A percentile compares a stretch with the other conserved stretches of the same genome.
Evolutionary conservation across 2,888 invertebrate species (phyloP).

Genomic region (Andrena flavipes): DNA sequence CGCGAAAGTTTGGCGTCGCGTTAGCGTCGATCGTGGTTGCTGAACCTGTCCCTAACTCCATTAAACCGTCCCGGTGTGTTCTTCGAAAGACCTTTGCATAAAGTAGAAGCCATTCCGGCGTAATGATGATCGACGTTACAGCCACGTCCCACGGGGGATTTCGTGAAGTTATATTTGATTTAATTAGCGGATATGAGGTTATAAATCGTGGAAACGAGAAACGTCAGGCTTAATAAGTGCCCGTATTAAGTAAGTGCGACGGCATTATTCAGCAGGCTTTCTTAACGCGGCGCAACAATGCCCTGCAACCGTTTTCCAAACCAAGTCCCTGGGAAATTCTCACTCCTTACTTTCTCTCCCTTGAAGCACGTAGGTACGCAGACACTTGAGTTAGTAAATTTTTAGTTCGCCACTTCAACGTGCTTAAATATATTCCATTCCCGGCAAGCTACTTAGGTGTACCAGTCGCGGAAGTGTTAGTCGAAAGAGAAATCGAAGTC

Average conservation of each 20-base stretch:
- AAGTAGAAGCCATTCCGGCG: constrained; percentile 56
- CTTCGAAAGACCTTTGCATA: constrained; percentile 64
- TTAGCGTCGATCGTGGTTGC: constrained; percentile 58
- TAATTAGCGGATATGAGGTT: constrained; percentile 64
- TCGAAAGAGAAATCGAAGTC: no score
- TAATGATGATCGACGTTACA: constrained; percentile 65
- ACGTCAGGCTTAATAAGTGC: constrained; percentile 56
- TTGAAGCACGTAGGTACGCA: not conserved
- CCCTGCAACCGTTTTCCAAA: not conserved
- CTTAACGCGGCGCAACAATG: constrained; percentile 32
- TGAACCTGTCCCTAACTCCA: constrained; percentile 56
- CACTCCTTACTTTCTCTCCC: not conserved
- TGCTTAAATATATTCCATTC: no score
- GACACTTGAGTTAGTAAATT: no score
- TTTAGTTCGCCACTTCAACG: no score
- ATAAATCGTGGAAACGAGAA: constrained; percentile 65
- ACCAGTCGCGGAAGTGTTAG: no score
- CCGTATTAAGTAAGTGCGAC: constrained; percentile 56
- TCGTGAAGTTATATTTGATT: constrained; percentile 63
- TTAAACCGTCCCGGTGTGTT: constrained; percentile 58
- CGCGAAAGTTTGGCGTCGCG: constrained; percentile 51
- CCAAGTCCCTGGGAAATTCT: no score
- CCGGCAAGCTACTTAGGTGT: no score
- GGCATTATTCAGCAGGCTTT: constrained; percentile 45
- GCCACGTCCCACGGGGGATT: constrained; percentile 41